Evolutionary conservation across 1,140 invertebrate genomes (phyloP), one percentile per base, ranked within the genome.

Genomic region (Aphelinus certus): DNA sequence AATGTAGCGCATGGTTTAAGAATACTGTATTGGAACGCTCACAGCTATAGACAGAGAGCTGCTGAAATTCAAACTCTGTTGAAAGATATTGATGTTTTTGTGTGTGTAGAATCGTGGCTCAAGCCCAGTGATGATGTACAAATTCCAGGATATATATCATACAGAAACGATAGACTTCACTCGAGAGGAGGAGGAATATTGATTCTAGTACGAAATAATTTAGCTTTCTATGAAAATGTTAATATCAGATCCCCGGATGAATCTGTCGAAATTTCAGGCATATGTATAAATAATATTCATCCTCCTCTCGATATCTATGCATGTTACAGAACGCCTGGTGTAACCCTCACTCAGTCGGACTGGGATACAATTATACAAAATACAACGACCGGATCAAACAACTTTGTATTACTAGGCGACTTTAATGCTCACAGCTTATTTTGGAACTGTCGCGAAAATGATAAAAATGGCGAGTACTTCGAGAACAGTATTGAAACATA

Each of bases 1-100:
- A 26, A 26, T 26, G 26, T 26, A 26, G 26, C 26, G 26, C 26
- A 58, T 58, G 55, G 62, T 68, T 45, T 45, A 62, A 53, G 56
- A 56, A 69, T 57, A 42, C 4, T 71, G 26, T 60, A 55, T 43
- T 71, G 68, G 62, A 76, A 71, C 5, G 2, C 26, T 9, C 51
- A 63, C 9, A 76, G 68, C 49, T 7, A 66, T 7, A 48, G 7
- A 1, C 51, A 57, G 60, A 51, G 62, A 1, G 26, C 42, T 45
- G 3, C 51, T 46, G 46, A 61, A 48, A 26, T 72, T 6, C 42
- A 2, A 1, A 45, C 7, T 1, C 45, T 60, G 2, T 46, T 72
- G 7, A 55, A 61, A 68, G n/a, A 77, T 42, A 42, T 69, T 26
- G 26, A 26, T 26, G 26, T 26, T 26, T 26, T 26, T 26, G 26